A percentile compares a stretch with the other conserved stretches of the same genome.
phyloP scores from a whole-genome alignment of 2,888 invertebrate genomes.

The Laspeyria flexula region DNA sequence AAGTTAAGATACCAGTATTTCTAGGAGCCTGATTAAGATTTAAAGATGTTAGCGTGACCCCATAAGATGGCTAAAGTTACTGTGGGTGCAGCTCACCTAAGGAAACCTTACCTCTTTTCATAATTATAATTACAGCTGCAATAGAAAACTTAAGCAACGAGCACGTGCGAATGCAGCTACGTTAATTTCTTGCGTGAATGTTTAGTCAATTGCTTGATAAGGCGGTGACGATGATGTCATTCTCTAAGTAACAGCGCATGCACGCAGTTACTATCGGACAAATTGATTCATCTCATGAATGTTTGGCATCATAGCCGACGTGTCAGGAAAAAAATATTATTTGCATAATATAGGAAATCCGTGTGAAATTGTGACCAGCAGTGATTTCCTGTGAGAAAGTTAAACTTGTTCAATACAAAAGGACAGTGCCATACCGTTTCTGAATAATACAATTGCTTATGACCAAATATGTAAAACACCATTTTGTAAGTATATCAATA shows the following conservation, averaged over 20 bases:
- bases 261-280: not conserved
- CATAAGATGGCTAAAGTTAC: too few species aligned
- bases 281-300: not conserved
- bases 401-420: not conserved
- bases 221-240: too few species aligned
- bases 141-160: not conserved
- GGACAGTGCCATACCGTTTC: too few species aligned
- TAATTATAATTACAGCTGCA: not conserved
- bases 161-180: not conserved
- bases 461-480: not conserved
- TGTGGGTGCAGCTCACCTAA: too few species aligned
- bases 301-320: not conserved
- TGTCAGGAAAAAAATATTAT: not conserved
- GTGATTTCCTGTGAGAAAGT: not conserved
- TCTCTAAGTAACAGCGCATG: too few species aligned
- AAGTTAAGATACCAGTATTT: too few species aligned
- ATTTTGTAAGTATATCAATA: not conserved
- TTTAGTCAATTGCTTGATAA: not conserved
- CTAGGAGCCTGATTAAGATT: too few species aligned
- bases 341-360: not conserved
- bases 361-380: not conserved
- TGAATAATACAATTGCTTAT: too few species aligned
- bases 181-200: not conserved
- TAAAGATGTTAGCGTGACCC: too few species aligned
- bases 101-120: too few species aligned